phyloP scores from a whole-genome alignment of 2,888 invertebrate genomes.

The Antitype chi region DNA sequence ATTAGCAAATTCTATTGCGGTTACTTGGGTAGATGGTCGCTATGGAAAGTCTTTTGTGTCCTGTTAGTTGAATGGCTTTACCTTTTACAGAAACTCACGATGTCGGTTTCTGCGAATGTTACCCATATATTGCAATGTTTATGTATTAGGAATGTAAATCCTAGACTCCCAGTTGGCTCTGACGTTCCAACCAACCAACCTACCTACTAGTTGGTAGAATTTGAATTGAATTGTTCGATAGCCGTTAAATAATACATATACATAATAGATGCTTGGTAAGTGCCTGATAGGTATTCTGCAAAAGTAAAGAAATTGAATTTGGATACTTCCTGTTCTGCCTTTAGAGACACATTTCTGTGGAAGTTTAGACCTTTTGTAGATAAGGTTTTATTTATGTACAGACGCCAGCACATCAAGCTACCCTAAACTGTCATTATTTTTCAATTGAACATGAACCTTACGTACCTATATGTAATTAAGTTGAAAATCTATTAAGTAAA shows the following conservation, averaged over 20 bases:
- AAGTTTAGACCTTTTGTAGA: background rate
- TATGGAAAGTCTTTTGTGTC: slow-evolving; percentile 54
- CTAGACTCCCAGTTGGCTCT: slow-evolving; percentile 33
- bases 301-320: slow-evolving; percentile 6
- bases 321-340: slow-evolving; percentile 10
- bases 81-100: slow-evolving; percentile 57
- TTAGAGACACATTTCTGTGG: slow-evolving; percentile 1
- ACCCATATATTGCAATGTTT: slow-evolving; percentile 51
- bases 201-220: background rate
- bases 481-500: no score
- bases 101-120: slow-evolving; percentile 57
- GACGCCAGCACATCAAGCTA: no score
- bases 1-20: slow-evolving; percentile 43
- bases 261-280: no score
- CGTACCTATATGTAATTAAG: no score
- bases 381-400: background rate
- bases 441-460: no score
- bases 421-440: no score
- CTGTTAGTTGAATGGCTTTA: slow-evolving; percentile 53
- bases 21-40: slow-evolving; percentile 10
- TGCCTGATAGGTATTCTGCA: background rate
- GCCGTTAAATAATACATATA: background rate
- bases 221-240: background rate
- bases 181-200: background rate
- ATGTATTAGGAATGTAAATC: slow-evolving; percentile 54